Base-by-base conservation (phyloP, 1,140 invertebrate genomes). In the Pararge aegeria region DNA sequence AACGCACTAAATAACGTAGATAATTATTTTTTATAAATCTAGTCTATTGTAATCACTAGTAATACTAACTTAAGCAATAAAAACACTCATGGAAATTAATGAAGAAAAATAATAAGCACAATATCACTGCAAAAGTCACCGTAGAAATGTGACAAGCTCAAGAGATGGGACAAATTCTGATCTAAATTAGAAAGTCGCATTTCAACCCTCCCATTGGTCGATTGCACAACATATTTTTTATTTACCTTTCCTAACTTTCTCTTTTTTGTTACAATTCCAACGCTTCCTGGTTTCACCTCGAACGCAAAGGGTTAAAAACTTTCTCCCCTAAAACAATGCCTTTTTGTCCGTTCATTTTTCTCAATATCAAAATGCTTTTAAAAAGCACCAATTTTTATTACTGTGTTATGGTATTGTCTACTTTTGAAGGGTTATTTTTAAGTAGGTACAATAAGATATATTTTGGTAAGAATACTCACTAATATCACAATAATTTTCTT, bases 191-290 rank as follows among this genome's bases (percentile, higher is more conserved):
- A 89, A 89, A 87, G 86, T 79, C 75, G 18, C 61, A 63, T 65
- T 64, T 56, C 54, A 55, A 68, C 48, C 15, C 66, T 64, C 52
- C 64, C 60, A 87, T 89, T 89, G 84, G 84, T 64, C 71, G 42
- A 60, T 75, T 73, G 52, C 40, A 68, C 62, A 76, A 79, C 70
- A 79, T 77, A 66, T 73, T 54, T 59, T 73, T 66, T 73, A 80
- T 78, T 81, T 78, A 76, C 68, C 65, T 74, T 73, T 70, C 73
- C 1, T 21, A 74, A 87, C 86, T 89, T 87, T 89, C 86, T 89
- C 80, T 73, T 87, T 86, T 87, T 87, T 86, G 83, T 86, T 86
- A 79, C 78, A 86, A 71, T 86, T 83, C 42, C 63, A 70, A 75
- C 75, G 55, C 78, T 87, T 84, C 79, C 83, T 83, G 76, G 75